Evolutionary conservation across 2,888 invertebrate species (phyloP).

Genomic region (Kuschelorhynchus macadamiae): DNA sequence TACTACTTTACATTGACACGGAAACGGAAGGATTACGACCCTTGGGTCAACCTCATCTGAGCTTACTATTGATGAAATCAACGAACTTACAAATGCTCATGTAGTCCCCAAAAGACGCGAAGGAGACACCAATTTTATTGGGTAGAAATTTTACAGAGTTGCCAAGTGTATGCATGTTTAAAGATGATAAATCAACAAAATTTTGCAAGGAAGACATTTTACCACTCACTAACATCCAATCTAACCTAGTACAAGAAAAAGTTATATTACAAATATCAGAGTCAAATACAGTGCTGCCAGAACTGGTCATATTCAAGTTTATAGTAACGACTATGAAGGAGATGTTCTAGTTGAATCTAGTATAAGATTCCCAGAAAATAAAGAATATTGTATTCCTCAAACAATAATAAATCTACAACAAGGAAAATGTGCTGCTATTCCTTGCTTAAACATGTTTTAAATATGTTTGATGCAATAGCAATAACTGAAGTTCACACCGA

Average conservation of each 20-base stretch:
- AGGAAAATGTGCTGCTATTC: conserved; percentile 19
- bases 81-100: too few relatives aligned
- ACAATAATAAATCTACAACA: conserved; percentile 20
- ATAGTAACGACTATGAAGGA: conserved; percentile 31
- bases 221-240: conserved; percentile 4
- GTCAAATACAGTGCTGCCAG: conserved; percentile 18
- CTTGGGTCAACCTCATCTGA: too few relatives aligned
- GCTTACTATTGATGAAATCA: too few relatives aligned
- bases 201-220: too few relatives aligned
- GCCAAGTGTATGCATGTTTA: too few relatives aligned
- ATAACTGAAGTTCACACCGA: conserved; percentile 59
- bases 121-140: too few relatives aligned
- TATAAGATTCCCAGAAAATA: conserved; percentile 28
- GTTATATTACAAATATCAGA: conserved; percentile 14
- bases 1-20: too few relatives aligned
- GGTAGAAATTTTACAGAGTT: too few relatives aligned
- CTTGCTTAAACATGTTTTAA: conserved; percentile 47
- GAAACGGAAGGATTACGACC: too few relatives aligned
- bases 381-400: conserved; percentile 41
- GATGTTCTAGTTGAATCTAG: conserved; percentile 44
- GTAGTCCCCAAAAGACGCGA: too few relatives aligned
- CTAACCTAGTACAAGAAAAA: neutral
- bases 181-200: too few relatives aligned
- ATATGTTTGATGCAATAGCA: conserved; percentile 50
- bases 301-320: conserved; percentile 40